Evolutionary conservation across 2,888 invertebrate genomes (phyloP).

Genomic region (Rosalia funebris): DNA sequence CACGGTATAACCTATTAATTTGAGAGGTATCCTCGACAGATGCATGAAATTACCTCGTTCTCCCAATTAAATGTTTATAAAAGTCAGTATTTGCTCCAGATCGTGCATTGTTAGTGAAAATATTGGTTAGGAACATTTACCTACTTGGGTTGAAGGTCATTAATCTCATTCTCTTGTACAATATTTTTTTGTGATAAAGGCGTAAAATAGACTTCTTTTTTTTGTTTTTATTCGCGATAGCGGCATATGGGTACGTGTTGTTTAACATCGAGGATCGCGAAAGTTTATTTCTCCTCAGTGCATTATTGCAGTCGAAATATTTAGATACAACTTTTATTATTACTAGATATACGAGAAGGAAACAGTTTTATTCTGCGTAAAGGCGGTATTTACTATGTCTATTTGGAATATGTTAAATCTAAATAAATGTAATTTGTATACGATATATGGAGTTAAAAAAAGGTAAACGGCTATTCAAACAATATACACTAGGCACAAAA

Average conservation of each 20-base stretch:
- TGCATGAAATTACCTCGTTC: not conserved
- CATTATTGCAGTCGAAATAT: too few relatives aligned
- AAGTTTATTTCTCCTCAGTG: too few relatives aligned
- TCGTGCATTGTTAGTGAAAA: slow-evolving; percentile 7
- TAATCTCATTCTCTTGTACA: slow-evolving; percentile 11
- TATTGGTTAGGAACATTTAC: slow-evolving; percentile 24
- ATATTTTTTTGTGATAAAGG: slow-evolving; percentile 20
- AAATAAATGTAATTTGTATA: too few relatives aligned
- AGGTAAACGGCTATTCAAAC: too few relatives aligned
- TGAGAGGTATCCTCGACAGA: not conserved
- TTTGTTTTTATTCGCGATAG: slow-evolving; percentile 6
- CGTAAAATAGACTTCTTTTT: not conserved
- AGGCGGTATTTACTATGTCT: too few relatives aligned
- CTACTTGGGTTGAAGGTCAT: slow-evolving; percentile 26
- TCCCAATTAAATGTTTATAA: slow-evolving; percentile 8
- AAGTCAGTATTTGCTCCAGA: slow-evolving; percentile 5
- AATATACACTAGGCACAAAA: too few relatives aligned
- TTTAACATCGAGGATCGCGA: too few relatives aligned
- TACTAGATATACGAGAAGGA: too few relatives aligned
- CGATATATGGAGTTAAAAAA: too few relatives aligned
- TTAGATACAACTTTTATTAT: too few relatives aligned
- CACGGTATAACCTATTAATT: not conserved
- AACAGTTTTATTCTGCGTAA: too few relatives aligned
- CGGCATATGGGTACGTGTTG: not conserved
- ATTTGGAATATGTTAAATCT: too few relatives aligned